Percentiles rank a stretch among this genome's conserved stretches.
Evolutionary conservation across 2,797 vertebrate genomes (phyloP).

Genomic region (Tauraco hartlaubi): DNA sequence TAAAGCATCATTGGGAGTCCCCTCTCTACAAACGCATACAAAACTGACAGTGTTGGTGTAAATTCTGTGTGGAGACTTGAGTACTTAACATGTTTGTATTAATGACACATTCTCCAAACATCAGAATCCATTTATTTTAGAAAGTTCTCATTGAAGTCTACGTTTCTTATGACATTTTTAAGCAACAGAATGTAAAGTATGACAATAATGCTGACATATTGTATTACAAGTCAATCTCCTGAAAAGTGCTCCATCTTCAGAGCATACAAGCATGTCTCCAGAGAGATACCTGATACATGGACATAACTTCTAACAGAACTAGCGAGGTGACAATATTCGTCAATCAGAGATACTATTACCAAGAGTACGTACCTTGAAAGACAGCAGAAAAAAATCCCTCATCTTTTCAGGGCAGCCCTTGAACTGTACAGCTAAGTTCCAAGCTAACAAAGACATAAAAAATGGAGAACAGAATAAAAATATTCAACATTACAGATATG

Average conservation of each 20-base stretch:
- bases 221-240: neutral
- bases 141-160: neutral
- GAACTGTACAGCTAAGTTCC: constrained; percentile 91
- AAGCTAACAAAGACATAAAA: constrained; percentile 83
- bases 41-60: neutral
- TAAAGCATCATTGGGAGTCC: neutral
- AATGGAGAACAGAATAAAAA: constrained; percentile 1
- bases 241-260: neutral
- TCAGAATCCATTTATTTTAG: neutral
- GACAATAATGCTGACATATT: neutral
- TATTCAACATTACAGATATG: neutral
- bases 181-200: neutral
- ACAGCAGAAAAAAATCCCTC: constrained; percentile 92
- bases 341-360: neutral
- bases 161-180: neutral
- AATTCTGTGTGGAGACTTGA: neutral
- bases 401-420: constrained; percentile 82
- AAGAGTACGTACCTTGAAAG: constrained; percentile 85
- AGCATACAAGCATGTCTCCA: neutral
- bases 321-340: neutral
- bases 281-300: neutral
- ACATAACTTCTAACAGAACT: neutral
- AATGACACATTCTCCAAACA: neutral
- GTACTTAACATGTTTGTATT: neutral
- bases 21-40: neutral